Conservation (phyloP, 1,140 invertebrate species). For the Mactra quadrangularis region DNA sequence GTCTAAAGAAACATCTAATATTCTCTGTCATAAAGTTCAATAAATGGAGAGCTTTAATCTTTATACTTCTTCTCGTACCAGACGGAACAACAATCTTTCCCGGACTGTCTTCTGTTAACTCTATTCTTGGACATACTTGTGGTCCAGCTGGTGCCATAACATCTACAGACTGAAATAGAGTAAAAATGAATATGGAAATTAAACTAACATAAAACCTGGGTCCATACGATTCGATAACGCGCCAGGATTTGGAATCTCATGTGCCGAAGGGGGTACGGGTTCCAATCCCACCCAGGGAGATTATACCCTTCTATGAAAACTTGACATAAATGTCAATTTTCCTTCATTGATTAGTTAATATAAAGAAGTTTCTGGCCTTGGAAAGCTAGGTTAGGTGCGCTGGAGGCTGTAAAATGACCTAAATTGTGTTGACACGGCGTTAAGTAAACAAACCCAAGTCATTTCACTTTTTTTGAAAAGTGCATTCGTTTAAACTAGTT, state of each 20-base stretch:
- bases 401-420: no score
- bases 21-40: slow-evolving; percentile 31
- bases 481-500: no score
- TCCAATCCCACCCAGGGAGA: no score
- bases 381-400: no score
- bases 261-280: no score
- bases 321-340: no score
- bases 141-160: slow-evolving; percentile 60
- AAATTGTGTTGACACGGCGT: no score
- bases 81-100: slow-evolving; percentile 73
- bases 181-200: neutral
- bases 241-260: no score
- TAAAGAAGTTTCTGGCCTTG: no score
- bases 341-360: no score
- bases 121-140: slow-evolving; percentile 68
- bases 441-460: neutral
- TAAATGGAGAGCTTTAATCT: slow-evolving; percentile 44
- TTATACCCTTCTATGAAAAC: no score
- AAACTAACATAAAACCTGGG: neutral
- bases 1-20: slow-evolving; percentile 68
- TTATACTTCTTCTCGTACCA: slow-evolving; percentile 65
- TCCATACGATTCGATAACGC: no score
- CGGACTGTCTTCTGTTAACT: slow-evolving; percentile 26
- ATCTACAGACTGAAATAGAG: neutral
- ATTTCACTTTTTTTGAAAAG: neutral